Evolutionary conservation across 2,113 vertebrate species (phyloP).

Genomic region (Potamarius usumacintae): DNA sequence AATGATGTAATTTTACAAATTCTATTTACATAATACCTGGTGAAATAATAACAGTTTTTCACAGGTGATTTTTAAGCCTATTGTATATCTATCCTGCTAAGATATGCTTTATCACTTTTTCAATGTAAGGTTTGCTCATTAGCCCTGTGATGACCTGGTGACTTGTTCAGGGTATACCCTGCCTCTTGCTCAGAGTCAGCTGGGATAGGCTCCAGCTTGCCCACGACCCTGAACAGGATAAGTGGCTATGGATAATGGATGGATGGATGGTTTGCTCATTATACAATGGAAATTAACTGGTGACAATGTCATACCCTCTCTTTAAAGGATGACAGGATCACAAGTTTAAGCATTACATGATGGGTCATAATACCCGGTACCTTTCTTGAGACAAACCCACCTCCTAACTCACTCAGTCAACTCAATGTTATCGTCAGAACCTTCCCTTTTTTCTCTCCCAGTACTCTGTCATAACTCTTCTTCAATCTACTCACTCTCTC

Average conservation of each 20-base stretch:
- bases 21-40: not conserved
- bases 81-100: not conserved
- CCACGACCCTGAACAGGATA: too few relatives aligned
- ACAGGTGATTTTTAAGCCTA: not conserved
- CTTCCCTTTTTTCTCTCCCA: not conserved
- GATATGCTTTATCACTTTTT: not conserved
- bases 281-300: not conserved
- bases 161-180: too few relatives aligned
- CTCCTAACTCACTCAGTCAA: conserved; percentile 15
- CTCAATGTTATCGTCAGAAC: conserved; percentile 21
- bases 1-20: not conserved
- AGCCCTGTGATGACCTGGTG: too few relatives aligned
- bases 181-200: too few relatives aligned
- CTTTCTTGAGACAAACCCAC: conserved; percentile 8
- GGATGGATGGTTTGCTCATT: too few relatives aligned
- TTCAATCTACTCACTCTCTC: not conserved
- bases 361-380: not conserved
- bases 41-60: too few relatives aligned
- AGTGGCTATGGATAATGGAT: too few relatives aligned
- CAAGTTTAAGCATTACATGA: not conserved
- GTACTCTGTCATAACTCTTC: conserved; percentile 29
- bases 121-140: not conserved
- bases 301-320: not conserved
- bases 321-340: not conserved
- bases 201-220: too few relatives aligned